Evolutionary conservation across 1,140 invertebrate genomes (phyloP).

Genomic region (Papilio machaon): DNA sequence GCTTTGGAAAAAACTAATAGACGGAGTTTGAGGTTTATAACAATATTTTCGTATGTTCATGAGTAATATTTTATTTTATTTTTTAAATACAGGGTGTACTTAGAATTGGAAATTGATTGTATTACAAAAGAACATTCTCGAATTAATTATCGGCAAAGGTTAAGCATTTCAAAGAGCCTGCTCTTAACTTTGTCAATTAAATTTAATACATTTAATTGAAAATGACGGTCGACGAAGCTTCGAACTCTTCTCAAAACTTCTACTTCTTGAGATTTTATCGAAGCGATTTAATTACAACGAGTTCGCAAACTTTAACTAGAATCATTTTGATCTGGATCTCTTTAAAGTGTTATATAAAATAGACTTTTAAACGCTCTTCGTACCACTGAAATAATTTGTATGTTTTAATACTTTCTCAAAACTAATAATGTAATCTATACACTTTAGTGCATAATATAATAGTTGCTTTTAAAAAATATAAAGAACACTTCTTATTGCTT

Average conservation of each 20-base stretch:
- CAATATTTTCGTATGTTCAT: no score
- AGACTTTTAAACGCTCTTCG: not conserved
- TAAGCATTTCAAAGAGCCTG: not conserved
- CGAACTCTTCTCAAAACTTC: not conserved
- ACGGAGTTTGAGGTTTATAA: no score
- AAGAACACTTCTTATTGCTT: no score
- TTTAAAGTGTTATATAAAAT: conserved; percentile 24
- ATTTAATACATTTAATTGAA: conserved; percentile 37
- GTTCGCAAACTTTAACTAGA: conserved; percentile 4
- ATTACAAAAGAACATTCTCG: not conserved
- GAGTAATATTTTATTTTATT: no score
- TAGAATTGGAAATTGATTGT: not conserved
- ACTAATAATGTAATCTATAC: not conserved
- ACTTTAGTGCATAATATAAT: no score
- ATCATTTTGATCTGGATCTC: not conserved
- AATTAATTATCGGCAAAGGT: conserved; percentile 29
- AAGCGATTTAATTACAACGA: conserved; percentile 27
- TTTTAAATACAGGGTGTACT: no score
- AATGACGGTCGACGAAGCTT: conserved; percentile 19
- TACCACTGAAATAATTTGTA: not conserved
- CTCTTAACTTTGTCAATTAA: conserved; percentile 23
- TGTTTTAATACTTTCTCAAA: not conserved
- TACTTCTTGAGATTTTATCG: conserved; percentile 25
- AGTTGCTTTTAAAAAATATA: no score
- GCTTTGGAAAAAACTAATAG: no score